These are phyloP conservation scores for Nesometra sesokonis DNA, from an alignment of 35 echinoderm and acorn worm species.

Conservation along the genomic window DNA sequence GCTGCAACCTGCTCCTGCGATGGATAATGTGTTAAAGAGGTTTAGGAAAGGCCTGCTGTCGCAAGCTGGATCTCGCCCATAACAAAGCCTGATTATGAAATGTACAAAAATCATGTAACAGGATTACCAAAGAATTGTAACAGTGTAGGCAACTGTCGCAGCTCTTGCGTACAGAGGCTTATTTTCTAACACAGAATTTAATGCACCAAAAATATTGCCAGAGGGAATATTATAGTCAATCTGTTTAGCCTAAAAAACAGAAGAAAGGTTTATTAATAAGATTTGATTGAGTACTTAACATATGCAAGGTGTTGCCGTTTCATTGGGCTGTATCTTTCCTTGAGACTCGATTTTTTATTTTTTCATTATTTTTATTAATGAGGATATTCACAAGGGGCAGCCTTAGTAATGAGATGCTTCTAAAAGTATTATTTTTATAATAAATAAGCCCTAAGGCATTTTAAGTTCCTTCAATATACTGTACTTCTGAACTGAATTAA, in stretches of 20 bases:
- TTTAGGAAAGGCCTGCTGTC: background rate
- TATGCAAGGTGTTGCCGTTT: too few relatives aligned
- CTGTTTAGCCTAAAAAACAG: background rate
- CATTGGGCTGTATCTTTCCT: too few relatives aligned
- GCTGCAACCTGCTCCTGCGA: background rate
- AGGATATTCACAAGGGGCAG: too few relatives aligned
- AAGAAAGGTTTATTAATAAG: too few relatives aligned
- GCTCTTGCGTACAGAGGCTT: background rate
- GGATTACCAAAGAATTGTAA: background rate
- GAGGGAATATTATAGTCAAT: background rate
- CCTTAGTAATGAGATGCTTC: too few relatives aligned
- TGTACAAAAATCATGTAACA: background rate
- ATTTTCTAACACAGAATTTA: background rate
- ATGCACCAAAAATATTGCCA: background rate
- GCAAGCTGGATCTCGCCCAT: background rate
- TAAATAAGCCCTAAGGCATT: too few relatives aligned
- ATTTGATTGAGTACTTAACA: too few relatives aligned
- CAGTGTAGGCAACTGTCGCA: background rate
- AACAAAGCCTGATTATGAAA: background rate
- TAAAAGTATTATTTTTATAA: too few relatives aligned
- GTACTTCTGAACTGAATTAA: too few relatives aligned
- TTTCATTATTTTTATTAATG: too few relatives aligned
- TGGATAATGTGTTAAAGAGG: background rate
- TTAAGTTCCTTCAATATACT: too few relatives aligned
- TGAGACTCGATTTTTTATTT: too few relatives aligned